A percentile compares a stretch with the other conserved stretches of the same genome.
Evolutionary conservation across 2,888 invertebrate species (phyloP).

Genomic region (Campaea margaritaria): DNA sequence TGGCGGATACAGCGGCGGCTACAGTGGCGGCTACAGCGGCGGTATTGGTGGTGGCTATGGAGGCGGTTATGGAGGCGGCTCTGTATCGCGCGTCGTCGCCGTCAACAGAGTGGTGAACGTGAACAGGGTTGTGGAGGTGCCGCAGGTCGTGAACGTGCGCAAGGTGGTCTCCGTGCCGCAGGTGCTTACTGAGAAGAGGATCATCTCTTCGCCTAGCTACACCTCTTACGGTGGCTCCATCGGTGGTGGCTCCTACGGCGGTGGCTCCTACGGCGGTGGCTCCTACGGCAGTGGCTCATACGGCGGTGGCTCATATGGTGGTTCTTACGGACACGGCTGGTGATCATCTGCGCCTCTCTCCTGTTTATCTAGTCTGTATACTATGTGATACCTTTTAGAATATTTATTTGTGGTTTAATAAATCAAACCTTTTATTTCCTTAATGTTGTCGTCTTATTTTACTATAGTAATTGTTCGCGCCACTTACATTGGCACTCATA

Average conservation of each 20-base stretch:
- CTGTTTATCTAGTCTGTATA: conserved; percentile 9
- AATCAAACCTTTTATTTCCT: conserved; percentile 4
- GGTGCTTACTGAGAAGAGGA: conserved; percentile 47
- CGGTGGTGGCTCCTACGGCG: background rate
- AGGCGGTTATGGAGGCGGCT: conserved; percentile 2
- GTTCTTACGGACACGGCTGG: conserved; percentile 35
- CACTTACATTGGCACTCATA: too few relatives aligned
- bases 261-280: conserved; percentile 2
- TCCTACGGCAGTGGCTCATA: conserved; percentile 17
- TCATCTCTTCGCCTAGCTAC: conserved; percentile 44
- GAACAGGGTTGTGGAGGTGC: conserved; percentile 51
- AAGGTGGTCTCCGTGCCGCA: conserved; percentile 49
- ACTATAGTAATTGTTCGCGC: too few relatives aligned
- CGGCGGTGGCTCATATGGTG: conserved; percentile 13
- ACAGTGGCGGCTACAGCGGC: conserved; percentile 17
- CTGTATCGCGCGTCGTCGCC: conserved; percentile 46
- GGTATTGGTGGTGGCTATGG: too few relatives aligned
- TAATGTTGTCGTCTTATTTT: conserved; percentile 1
- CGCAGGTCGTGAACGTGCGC: conserved; percentile 49
- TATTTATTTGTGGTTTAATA: conserved; percentile 8
- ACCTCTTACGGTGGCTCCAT: conserved; percentile 7
- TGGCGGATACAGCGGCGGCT: conserved; percentile 25
- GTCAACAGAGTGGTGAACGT: conserved; percentile 55
- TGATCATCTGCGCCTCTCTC: conserved; percentile 35
- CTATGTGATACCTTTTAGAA: conserved; percentile 1